These are phyloP conservation scores for Capitulum mitella DNA, from an alignment of 2,888 invertebrate genomes.

Conservation along the genomic window DNA sequence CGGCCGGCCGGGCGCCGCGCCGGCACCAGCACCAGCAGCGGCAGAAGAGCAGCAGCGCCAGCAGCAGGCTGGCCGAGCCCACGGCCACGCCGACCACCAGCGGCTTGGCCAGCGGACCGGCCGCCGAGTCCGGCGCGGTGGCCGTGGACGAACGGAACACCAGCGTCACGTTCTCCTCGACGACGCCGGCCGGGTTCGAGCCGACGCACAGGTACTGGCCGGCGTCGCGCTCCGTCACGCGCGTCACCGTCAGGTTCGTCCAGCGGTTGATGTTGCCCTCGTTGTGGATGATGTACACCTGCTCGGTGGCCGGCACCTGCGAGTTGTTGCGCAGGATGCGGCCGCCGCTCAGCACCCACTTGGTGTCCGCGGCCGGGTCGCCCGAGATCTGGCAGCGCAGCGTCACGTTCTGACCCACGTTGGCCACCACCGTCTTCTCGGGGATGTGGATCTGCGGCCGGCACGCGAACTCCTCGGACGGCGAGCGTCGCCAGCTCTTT, in stretches of 20 bases:
- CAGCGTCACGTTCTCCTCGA: constrained; percentile 65
- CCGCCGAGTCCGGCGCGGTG: constrained; percentile 27
- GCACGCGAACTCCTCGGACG: constrained; percentile 71
- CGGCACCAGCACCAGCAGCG: constrained; percentile 50
- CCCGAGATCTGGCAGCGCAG: constrained; percentile 39
- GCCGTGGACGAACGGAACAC: constrained; percentile 42
- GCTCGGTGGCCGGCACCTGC: constrained; percentile 32
- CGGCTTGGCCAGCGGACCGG: constrained; percentile 27
- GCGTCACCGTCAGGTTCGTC: constrained; percentile 73
- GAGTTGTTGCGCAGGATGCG: constrained; percentile 36
- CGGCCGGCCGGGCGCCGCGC: constrained; percentile 45
- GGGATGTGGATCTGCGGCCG: constrained; percentile 58
- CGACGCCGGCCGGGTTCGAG: constrained; percentile 66
- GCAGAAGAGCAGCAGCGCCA: constrained; percentile 51
- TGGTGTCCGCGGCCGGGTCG: constrained; percentile 72
- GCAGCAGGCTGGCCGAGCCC: constrained; percentile 29
- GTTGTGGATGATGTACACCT: constrained; percentile 33
- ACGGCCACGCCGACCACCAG: constrained; percentile 30
- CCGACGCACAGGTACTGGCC: constrained; percentile 79
- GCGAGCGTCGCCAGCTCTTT: constrained; percentile 67
- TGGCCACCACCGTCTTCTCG: constrained; percentile 33
- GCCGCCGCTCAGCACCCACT: constrained; percentile 41
- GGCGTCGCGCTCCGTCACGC: constrained; percentile 70
- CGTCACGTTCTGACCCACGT: constrained; percentile 39
- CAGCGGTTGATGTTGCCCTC: constrained; percentile 47